Percentiles rank a stretch among this genome's conserved stretches.
phyloP scores from a whole-genome alignment of 2,888 invertebrate genomes.

The Dastarcus helophoroides region DNA sequence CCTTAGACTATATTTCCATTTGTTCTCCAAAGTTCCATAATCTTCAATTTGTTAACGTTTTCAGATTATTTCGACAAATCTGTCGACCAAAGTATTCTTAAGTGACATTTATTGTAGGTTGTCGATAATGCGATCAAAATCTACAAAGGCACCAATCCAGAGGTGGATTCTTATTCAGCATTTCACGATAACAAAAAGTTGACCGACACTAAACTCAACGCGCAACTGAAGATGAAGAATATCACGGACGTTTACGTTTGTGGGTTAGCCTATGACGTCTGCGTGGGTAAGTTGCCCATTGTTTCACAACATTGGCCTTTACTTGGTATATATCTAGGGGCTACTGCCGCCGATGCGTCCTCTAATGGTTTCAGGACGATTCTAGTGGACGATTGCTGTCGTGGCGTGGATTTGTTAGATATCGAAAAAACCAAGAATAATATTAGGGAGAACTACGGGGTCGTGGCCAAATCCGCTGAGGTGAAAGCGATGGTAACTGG shows the following conservation, averaged over 20 bases:
- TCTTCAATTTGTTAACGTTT: no score
- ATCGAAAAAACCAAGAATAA: constrained; percentile 70
- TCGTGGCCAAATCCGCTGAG: constrained; percentile 65
- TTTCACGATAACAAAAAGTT: constrained; percentile 94
- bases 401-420: constrained; percentile 76
- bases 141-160: constrained; percentile 84
- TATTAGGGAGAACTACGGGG: constrained; percentile 61
- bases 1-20: no score
- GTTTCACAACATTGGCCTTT: no score
- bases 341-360: constrained; percentile 75
- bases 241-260: constrained; percentile 88
- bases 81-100: not conserved
- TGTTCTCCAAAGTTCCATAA: no score
- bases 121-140: constrained; percentile 65
- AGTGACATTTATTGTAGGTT: constrained; percentile 45
- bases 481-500: constrained; percentile 78
- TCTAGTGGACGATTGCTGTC: constrained; percentile 77
- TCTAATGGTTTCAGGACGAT: constrained; percentile 80
- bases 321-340: constrained; percentile 42
- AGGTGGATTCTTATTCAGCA: constrained; percentile 92
- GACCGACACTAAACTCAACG: constrained; percentile 70
- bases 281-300: constrained; percentile 62
- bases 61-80: not conserved
- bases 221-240: constrained; percentile 62
- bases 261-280: constrained; percentile 89